Percentiles rank a stretch among this genome's conserved stretches.
Evolutionary conservation across 2,797 vertebrate species (phyloP).

Genomic region (Tenualosa thibaudeaui): DNA sequence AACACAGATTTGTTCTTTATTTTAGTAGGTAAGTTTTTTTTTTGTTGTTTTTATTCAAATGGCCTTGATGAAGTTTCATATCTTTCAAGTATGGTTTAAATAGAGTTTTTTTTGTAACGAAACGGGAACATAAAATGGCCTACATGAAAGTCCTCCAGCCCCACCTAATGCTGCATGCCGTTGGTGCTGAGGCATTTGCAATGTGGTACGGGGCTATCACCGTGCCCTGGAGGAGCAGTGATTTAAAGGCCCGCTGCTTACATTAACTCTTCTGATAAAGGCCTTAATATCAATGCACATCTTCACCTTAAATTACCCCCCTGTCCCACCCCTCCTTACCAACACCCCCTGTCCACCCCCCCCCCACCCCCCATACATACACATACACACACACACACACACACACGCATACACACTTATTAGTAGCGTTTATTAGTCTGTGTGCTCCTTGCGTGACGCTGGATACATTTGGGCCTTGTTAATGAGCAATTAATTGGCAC

Average conservation of each 20-base stretch:
- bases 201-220: background rate
- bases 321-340: background rate
- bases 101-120: too few relatives aligned
- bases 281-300: conserved; percentile 32
- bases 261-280: conserved; percentile 33
- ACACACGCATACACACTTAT: conserved; percentile 28
- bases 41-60: background rate
- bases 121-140: too few relatives aligned
- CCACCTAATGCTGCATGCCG: too few relatives aligned
- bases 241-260: conserved; percentile 18
- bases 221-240: background rate
- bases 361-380: conserved; percentile 4
- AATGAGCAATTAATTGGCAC: conserved; percentile 42
- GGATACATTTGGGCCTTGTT: conserved; percentile 38
- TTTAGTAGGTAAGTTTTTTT: background rate
- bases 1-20: background rate
- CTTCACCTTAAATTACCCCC: conserved; percentile 42
- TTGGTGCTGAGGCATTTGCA: too few relatives aligned
- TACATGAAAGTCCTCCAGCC: too few relatives aligned
- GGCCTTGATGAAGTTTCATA: background rate
- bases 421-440: conserved; percentile 34
- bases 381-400: conserved; percentile 23
- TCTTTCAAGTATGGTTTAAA: background rate
- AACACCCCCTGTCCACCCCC: background rate
- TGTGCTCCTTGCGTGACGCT: too few relatives aligned